Evolutionary conservation across 2,888 invertebrate species (phyloP).

Genomic region (Poecilobothrus nobilitatus): DNA sequence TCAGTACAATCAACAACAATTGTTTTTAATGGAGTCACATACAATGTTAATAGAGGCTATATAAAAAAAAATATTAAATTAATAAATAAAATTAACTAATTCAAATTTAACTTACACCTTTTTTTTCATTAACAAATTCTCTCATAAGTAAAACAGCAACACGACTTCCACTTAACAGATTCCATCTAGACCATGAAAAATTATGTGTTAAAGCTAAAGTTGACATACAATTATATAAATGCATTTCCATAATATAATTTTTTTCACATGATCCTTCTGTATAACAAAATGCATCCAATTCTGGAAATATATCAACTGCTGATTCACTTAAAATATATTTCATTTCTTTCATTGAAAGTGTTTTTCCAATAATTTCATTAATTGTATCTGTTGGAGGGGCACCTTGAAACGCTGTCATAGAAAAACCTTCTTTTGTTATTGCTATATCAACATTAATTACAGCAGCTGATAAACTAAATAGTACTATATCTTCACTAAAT

Average conservation of each 20-base stretch:
- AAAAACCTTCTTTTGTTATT: constrained; percentile 43
- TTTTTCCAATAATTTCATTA: constrained; percentile 38
- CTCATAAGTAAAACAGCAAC: constrained; percentile 40
- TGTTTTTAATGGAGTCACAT: constrained; percentile 61
- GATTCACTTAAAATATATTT: constrained; percentile 38
- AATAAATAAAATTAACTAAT: constrained; percentile 16
- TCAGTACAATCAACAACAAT: constrained; percentile 65
- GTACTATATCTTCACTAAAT: constrained; percentile 35
- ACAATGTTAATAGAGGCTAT: constrained; percentile 43
- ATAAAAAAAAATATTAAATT: constrained; percentile 10
- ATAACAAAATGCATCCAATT: constrained; percentile 64
- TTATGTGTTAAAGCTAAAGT: constrained; percentile 61
- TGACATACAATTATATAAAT: constrained; percentile 72
- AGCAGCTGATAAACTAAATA: constrained; percentile 49
- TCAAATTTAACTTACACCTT: constrained; percentile 30
- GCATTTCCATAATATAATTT: constrained; percentile 64
- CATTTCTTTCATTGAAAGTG: constrained; percentile 33
- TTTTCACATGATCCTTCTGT: constrained; percentile 59
- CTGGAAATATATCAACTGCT: constrained; percentile 76
- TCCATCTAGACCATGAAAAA: constrained; percentile 76
- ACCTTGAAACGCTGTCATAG: constrained; percentile 41
- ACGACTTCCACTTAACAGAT: constrained; percentile 47
- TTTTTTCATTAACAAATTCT: constrained; percentile 40
- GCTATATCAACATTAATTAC: constrained; percentile 51
- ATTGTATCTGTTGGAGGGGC: constrained; percentile 36